These are phyloP conservation scores for Macaria liturata DNA, from an alignment of 2,888 invertebrate species.

Conservation along the genomic window DNA sequence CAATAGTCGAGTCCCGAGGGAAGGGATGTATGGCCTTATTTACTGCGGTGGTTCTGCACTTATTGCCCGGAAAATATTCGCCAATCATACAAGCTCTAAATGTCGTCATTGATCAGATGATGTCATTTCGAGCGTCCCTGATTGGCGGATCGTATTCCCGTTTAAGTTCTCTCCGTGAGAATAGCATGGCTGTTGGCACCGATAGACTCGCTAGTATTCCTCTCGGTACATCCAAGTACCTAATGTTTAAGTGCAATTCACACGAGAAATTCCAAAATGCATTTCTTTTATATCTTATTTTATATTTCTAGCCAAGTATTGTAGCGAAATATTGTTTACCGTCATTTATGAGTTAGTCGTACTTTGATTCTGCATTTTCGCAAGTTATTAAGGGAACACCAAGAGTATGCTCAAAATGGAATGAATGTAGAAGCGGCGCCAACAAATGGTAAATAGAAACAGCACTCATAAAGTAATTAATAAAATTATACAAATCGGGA, in stretches of 20 bases:
- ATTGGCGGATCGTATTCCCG: too few relatives aligned
- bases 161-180: too few relatives aligned
- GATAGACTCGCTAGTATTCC: not conserved
- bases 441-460: slow-evolving; percentile 31
- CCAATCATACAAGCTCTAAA: too few relatives aligned
- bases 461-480: slow-evolving; percentile 11
- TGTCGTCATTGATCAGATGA: too few relatives aligned
- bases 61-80: too few relatives aligned
- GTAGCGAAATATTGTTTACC: slow-evolving; percentile 24
- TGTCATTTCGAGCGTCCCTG: too few relatives aligned
- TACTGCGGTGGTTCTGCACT: slow-evolving; percentile 45
- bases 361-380: slow-evolving; percentile 28
- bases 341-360: slow-evolving; percentile 14
- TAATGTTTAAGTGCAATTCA: slow-evolving; percentile 54
- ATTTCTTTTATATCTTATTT: slow-evolving; percentile 46
- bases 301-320: slow-evolving; percentile 28
- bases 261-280: slow-evolving; percentile 48
- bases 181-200: not conserved
- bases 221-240: too few relatives aligned
- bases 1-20: slow-evolving; percentile 60
- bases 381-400: slow-evolving; percentile 24
- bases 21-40: slow-evolving; percentile 69
- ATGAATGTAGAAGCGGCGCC: slow-evolving; percentile 24
- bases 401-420: slow-evolving; percentile 34
- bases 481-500: slow-evolving; percentile 39